A percentile compares a stretch with the other conserved stretches of the same genome.
Conservation (phyloP, 35 echinoderm and acorn worm species). For the Lytechinus pictus region DNA sequence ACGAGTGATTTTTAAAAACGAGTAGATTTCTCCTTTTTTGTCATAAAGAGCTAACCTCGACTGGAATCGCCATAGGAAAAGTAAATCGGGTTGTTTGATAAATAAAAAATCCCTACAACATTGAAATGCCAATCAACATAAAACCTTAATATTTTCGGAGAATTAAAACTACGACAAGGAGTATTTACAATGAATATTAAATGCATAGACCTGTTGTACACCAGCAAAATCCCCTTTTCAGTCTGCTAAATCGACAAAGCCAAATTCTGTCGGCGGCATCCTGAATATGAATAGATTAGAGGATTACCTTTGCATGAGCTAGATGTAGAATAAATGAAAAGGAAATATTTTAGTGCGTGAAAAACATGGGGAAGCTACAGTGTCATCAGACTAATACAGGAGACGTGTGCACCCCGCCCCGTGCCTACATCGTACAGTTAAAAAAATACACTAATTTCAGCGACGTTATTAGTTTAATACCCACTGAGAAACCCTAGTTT, state of each 20-base stretch:
- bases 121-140: neutral
- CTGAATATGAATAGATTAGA: neutral
- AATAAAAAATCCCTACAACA: neutral
- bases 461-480: no score
- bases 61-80: neutral
- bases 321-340: neutral
- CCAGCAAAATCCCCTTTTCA: neutral
- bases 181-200: no score
- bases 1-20: neutral
- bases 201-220: neutral
- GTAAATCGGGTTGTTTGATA: neutral
- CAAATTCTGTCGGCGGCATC: neutral
- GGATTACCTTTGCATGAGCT: neutral
- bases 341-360: neutral
- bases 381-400: neutral
- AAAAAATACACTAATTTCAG: no score
- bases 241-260: neutral
- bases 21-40: no score
- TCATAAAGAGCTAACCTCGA: neutral
- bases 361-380: neutral
- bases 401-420: neutral
- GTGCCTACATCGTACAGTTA: neutral
- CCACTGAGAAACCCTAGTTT: no score
- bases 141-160: neutral
- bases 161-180: no score